Base-by-base conservation (phyloP, 2,888 invertebrate genomes). In the Phortica magna region DNA sequence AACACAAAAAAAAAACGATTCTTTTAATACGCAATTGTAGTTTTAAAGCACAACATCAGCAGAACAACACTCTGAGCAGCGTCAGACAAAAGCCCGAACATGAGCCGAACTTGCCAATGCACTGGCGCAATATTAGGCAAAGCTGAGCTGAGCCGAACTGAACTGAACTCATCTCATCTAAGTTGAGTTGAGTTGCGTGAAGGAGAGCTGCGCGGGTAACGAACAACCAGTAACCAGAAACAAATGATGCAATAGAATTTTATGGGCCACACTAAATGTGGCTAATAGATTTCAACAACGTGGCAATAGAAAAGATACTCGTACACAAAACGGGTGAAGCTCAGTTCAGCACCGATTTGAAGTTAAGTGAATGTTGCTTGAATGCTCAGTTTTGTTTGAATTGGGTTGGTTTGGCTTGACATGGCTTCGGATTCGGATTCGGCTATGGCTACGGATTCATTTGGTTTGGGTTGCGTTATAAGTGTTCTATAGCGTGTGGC, bases 221-320 rank as follows among this genome's bases (percentile, higher is more conserved):
- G 70, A 55, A 71, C 43, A 71, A 71, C 79, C 79, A 83, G 88
- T 81, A 82, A 80, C 78, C 82, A 82, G 80, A 87, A 88, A 85
- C 85, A 85, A 85, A 85, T 85, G 85, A 85, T 85, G 85, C 88
- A 88, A 85, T 85, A 87, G 85, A 85, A 88, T 85, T 85, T 85
- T 85, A 85, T 87, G 85, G 88, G 88, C 89, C 88, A 80, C 85
- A 88, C 85, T 88, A 88, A 85, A 85, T 85, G 85, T 87, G 85
- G 85, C 85, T 88, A 85, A 85, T 85, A 85, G 85, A 85, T 85
- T 85, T 88, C 87, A 88, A 85, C 85, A 85, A 85, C 86, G 88
- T 85, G 88, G 88, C 88, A 85, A 85, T 85, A 85, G 88, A 85
- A 85, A 81, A 88, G 88, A 85, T 85, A 39, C 65, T 39, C 17